phyloP scores from a whole-genome alignment of 2,113 vertebrate species.

The Xenus cinereus region DNA sequence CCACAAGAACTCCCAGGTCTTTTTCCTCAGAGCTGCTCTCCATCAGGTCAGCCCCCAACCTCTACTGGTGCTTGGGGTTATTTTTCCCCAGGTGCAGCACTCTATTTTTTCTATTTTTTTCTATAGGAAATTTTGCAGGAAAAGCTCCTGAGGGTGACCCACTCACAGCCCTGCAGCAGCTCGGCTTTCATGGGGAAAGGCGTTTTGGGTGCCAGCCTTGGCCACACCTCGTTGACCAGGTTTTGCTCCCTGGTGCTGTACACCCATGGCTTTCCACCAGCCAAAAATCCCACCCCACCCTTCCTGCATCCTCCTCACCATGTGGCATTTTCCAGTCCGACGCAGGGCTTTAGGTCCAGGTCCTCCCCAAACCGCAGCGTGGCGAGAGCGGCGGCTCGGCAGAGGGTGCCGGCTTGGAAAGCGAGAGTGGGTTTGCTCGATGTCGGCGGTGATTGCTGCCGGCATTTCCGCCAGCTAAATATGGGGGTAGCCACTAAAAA shows the following conservation, averaged over 20 bases:
- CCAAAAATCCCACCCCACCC: not conserved
- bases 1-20: no score
- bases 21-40: no score
- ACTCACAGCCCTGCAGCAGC: not conserved
- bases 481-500: constrained; percentile 4
- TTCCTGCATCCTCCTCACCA: accelerated
- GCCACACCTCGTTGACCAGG: accelerated
- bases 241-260: accelerated
- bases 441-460: not conserved
- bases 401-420: not conserved
- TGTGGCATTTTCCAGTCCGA: not conserved
- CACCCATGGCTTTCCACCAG: not conserved
- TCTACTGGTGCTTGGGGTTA: no score
- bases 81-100: no score
- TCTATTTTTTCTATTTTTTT: not conserved
- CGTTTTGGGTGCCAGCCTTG: accelerated
- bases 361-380: accelerated
- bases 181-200: accelerated
- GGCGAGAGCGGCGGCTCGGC: accelerated
- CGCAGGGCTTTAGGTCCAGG: not conserved
- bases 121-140: not conserved
- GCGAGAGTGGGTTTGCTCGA: not conserved
- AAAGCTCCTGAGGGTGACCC: accelerated
- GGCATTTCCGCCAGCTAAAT: not conserved
- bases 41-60: no score